Evolutionary conservation across 2,797 vertebrate species (phyloP).

Genomic region (Lindbergichthys nudifrons): DNA sequence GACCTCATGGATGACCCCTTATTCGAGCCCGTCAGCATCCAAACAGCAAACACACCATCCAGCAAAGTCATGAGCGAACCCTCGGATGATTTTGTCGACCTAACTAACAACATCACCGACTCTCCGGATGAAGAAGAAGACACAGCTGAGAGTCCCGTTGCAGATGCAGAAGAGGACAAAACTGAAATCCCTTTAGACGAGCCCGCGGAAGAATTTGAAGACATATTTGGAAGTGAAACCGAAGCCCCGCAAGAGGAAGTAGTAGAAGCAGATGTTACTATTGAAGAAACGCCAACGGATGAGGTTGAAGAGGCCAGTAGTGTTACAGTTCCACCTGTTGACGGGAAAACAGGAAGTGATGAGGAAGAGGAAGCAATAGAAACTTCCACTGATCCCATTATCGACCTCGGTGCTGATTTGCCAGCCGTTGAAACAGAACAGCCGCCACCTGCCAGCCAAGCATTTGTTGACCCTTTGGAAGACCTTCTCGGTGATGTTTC

Average conservation of each 20-base stretch:
- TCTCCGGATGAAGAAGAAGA: conserved; percentile 22
- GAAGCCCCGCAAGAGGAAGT: conserved; percentile 47
- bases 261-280: conserved; percentile 24
- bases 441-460: neutral
- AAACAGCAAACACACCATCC: conserved; percentile 38
- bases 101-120: conserved; percentile 58
- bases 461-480: conserved; percentile 58
- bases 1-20: conserved; percentile 65
- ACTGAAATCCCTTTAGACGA: conserved; percentile 51
- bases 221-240: conserved; percentile 72
- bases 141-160: neutral
- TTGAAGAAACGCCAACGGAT: conserved; percentile 6
- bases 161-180: conserved; percentile 19
- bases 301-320: conserved; percentile 31
- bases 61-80: conserved; percentile 44
- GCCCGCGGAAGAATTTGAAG: conserved; percentile 69
- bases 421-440: neutral
- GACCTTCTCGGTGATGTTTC: conserved; percentile 52
- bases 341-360: conserved; percentile 26
- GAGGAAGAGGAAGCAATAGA: conserved; percentile 46
- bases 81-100: conserved; percentile 72
- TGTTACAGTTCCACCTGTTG: conserved; percentile 16
- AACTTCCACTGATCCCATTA: conserved; percentile 33
- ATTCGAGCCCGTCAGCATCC: conserved; percentile 50
- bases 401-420: conserved; percentile 43